Evolutionary conservation across 1,140 invertebrate species (phyloP).

Genomic region (Parasteatoda tepidariorum): DNA sequence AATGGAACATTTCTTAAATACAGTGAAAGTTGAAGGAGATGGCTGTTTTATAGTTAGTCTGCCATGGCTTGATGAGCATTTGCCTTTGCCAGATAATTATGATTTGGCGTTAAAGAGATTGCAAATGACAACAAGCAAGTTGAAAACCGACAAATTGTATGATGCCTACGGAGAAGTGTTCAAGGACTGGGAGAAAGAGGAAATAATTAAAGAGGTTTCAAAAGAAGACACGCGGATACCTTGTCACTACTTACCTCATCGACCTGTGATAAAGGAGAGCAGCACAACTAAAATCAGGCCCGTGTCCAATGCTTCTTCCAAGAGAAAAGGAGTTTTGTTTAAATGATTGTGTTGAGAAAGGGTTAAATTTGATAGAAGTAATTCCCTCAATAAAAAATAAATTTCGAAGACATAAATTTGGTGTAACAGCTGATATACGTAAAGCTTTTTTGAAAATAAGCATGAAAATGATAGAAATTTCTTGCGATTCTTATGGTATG

Average conservation of each 20-base stretch:
- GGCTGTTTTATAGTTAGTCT: not conserved
- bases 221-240: not conserved
- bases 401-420: slow-evolving; percentile 34
- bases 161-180: not conserved
- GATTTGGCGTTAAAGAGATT: not conserved
- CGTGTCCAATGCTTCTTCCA: slow-evolving; percentile 48
- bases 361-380: too few species aligned
- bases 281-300: slow-evolving; percentile 32
- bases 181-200: not conserved
- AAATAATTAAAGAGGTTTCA: slow-evolving; percentile 55
- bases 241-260: slow-evolving; percentile 62
- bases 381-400: slow-evolving; percentile 64
- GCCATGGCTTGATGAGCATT: slow-evolving; percentile 4
- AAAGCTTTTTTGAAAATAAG: slow-evolving; percentile 56
- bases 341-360: slow-evolving; percentile 54
- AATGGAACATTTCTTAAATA: not conserved
- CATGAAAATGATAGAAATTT: slow-evolving; percentile 19
- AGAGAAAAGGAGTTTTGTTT: not conserved
- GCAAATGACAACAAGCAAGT: not conserved
- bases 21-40: slow-evolving; percentile 18
- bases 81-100: slow-evolving; percentile 5
- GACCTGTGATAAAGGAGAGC: slow-evolving; percentile 51
- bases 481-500: not conserved
- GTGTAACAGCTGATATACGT: slow-evolving; percentile 48
- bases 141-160: not conserved